phyloP scores from a whole-genome alignment of 2,888 invertebrate species.

The Arge pagana region DNA sequence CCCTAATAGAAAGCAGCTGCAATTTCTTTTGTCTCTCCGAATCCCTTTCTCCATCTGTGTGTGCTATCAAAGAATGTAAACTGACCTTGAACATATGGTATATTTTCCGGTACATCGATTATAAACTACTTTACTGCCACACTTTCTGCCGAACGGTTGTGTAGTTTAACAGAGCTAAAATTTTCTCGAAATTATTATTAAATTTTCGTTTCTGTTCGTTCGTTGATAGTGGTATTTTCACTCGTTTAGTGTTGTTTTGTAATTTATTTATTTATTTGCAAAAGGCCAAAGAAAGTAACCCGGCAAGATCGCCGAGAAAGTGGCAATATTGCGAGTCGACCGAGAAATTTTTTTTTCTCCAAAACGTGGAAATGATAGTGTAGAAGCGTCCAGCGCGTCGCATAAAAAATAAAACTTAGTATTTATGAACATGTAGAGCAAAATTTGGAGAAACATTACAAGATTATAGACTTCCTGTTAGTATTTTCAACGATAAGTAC shows the following conservation, averaged over 20 bases:
- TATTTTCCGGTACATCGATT: too few species aligned
- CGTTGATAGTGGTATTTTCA: too few species aligned
- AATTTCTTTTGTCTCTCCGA: too few species aligned
- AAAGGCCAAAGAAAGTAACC: constrained; percentile 33
- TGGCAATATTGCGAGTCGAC: constrained; percentile 32
- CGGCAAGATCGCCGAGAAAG: constrained; percentile 31
- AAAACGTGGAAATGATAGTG: constrained; percentile 29
- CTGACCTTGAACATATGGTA: too few species aligned
- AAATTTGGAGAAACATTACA: constrained; percentile 32
- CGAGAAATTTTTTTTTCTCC: constrained; percentile 29
- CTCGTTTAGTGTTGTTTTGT: constrained; percentile 31
- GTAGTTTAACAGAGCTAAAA: too few species aligned
- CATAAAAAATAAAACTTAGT: constrained; percentile 33
- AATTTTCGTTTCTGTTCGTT: too few species aligned
- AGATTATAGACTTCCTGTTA: constrained; percentile 33
- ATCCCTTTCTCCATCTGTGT: too few species aligned
- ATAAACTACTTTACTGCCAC: too few species aligned
- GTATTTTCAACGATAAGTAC: constrained; percentile 33
- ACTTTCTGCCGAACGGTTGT: too few species aligned
- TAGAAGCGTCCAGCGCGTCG: constrained; percentile 31
- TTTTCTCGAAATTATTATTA: too few species aligned
- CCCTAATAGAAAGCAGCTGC: too few species aligned
- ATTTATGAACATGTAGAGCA: constrained; percentile 30
- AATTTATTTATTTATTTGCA: constrained; percentile 31
- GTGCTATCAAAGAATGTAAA: too few species aligned